Percentiles rank a stretch among this genome's conserved stretches.
phyloP scores from a whole-genome alignment of 2,888 invertebrate species.

The Troilus luridus region DNA sequence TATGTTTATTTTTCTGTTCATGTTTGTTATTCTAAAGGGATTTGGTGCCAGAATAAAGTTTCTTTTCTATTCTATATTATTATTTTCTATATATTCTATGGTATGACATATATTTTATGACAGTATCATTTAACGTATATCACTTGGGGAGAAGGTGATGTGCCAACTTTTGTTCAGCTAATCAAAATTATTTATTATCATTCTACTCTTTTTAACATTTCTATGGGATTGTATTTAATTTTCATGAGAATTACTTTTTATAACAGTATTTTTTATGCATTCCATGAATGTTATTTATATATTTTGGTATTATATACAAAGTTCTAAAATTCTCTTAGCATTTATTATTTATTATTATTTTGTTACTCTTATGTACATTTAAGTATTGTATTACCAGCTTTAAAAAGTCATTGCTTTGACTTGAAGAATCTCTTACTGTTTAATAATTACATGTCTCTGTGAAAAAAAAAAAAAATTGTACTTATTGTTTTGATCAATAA shows the following conservation, averaged over 20 bases:
- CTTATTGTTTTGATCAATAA: background rate
- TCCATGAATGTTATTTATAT: background rate
- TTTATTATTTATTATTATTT: slow-evolving; percentile 6
- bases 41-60: no score
- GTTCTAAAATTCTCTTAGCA: background rate
- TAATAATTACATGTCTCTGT: background rate
- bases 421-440: background rate
- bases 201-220: background rate
- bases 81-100: no score
- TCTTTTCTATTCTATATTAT: no score
- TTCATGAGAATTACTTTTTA: background rate
- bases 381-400: background rate
- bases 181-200: background rate
- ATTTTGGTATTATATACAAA: background rate
- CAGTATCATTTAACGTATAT: no score
- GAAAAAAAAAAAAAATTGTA: background rate
- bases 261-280: slow-evolving; percentile 12
- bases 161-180: background rate
- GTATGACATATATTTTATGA: no score
- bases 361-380: background rate
- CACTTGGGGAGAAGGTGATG: background rate
- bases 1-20: no score
- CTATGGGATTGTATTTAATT: background rate
- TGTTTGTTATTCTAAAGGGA: no score
- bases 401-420: background rate